Conservation (phyloP, 2,113 vertebrate genomes). For the Nesoenas mayeri region DNA sequence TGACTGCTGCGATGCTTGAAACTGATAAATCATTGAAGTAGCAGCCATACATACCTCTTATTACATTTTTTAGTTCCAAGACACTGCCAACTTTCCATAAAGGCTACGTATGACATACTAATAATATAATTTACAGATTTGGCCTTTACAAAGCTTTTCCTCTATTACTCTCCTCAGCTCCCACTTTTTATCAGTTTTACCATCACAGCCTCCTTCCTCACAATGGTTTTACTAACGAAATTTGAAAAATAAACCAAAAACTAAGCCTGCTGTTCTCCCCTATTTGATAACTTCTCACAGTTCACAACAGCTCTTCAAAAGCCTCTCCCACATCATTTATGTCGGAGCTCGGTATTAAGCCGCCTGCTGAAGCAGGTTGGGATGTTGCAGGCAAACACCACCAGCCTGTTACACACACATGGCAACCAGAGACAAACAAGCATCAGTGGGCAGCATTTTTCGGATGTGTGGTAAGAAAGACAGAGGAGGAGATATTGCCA, state of each 20-base stretch:
- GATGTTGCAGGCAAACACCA: slow-evolving; percentile 8
- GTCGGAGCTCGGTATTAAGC: background rate
- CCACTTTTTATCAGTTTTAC: slow-evolving; percentile 16
- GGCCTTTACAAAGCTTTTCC: slow-evolving; percentile 4
- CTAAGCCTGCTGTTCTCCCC: background rate
- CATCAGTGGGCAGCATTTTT: background rate
- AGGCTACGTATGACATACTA: background rate
- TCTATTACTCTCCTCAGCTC: background rate
- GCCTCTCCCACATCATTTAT: slow-evolving; percentile 39
- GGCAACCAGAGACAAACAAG: background rate
- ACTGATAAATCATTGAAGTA: background rate
- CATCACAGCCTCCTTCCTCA: background rate
- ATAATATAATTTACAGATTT: slow-evolving; percentile 17
- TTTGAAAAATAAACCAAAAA: background rate
- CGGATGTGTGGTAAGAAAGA: background rate
- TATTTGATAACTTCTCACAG: background rate
- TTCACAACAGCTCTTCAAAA: slow-evolving; percentile 30
- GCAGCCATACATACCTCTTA: background rate
- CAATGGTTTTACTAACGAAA: background rate
- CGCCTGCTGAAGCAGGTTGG: background rate
- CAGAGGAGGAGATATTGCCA: background rate
- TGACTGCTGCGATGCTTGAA: background rate
- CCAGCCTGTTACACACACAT: background rate
- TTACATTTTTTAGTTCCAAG: background rate
- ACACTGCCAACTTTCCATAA: background rate